These are phyloP conservation scores for Meteorus cinctellus DNA, from an alignment of 2,888 invertebrate genomes.

Conservation along the genomic window DNA sequence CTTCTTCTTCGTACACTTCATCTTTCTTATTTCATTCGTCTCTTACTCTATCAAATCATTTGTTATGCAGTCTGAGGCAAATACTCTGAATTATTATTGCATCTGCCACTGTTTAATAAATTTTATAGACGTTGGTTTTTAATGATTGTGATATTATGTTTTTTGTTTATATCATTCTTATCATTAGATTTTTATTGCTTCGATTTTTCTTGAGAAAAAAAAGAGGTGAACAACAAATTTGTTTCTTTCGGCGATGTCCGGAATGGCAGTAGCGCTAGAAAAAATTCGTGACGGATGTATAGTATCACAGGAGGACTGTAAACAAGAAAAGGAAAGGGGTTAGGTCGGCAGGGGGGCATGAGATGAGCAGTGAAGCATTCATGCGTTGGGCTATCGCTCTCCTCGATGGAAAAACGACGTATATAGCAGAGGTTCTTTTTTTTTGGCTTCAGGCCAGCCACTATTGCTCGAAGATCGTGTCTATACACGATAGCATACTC, in stretches of 20 bases:
- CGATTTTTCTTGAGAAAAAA: constrained; percentile 1
- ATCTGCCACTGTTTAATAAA: neutral
- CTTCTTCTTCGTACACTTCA: constrained; percentile 12
- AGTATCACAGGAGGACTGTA: constrained; percentile 30
- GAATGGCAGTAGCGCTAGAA: constrained; percentile 25
- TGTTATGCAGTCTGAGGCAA: neutral
- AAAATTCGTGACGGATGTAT: constrained; percentile 44
- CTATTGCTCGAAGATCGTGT: neutral
- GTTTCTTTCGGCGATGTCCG: neutral
- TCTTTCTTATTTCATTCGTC: neutral
- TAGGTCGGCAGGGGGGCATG: constrained; percentile 45
- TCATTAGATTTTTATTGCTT: neutral
- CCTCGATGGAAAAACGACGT: constrained; percentile 11
- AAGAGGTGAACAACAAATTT: neutral
- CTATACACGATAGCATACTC: neutral
- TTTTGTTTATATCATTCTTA: no score
- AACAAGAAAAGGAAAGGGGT: constrained; percentile 18
- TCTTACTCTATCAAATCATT: neutral
- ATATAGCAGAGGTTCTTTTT: neutral
- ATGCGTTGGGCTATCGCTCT: constrained; percentile 53
- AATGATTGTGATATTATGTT: neutral
- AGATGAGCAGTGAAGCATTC: constrained; percentile 54
- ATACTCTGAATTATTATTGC: neutral
- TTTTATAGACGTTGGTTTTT: neutral
- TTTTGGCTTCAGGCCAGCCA: constrained; percentile 23